phyloP scores from a whole-genome alignment of 2,888 invertebrate genomes.

The Drosophila tripunctata region DNA sequence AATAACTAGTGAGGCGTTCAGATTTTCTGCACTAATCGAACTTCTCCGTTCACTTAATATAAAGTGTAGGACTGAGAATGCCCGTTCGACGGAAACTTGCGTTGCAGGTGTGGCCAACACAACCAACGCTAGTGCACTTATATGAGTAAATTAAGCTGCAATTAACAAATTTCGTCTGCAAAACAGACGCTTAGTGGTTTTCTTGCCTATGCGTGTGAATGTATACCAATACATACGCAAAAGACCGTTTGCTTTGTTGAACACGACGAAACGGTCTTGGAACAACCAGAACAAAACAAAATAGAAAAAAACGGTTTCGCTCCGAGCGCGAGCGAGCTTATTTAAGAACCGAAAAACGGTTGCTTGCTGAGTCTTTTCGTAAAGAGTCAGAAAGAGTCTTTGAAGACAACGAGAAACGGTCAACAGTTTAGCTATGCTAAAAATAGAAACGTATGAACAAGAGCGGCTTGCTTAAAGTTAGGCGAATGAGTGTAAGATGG shows the following conservation, averaged over 20 bases:
- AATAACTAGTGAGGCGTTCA: slow-evolving; percentile 13
- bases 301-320: neutral
- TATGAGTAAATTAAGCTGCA: neutral
- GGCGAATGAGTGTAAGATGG: too few species aligned
- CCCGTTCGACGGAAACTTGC: slow-evolving; percentile 14
- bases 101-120: slow-evolving; percentile 20
- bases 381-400: too few species aligned
- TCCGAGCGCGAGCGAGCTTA: neutral
- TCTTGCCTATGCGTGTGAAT: too few species aligned
- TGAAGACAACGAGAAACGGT: too few species aligned
- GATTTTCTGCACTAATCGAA: slow-evolving; percentile 6
- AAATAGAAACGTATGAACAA: too few species aligned
- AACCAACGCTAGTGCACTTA: slow-evolving; percentile 12
- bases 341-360: too few species aligned
- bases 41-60: slow-evolving; percentile 8
- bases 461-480: too few species aligned
- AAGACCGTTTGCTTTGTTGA: neutral
- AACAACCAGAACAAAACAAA: neutral
- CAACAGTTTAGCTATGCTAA: too few species aligned
- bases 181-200: neutral
- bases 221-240: too few species aligned
- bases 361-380: too few species aligned
- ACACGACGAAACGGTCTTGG: neutral
- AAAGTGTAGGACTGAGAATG: slow-evolving; percentile 19
- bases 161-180: slow-evolving; percentile 8